A percentile compares a stretch with the other conserved stretches of the same genome.
Conservation (phyloP, 2,888 invertebrate genomes). For the Agriopis marginaria region DNA sequence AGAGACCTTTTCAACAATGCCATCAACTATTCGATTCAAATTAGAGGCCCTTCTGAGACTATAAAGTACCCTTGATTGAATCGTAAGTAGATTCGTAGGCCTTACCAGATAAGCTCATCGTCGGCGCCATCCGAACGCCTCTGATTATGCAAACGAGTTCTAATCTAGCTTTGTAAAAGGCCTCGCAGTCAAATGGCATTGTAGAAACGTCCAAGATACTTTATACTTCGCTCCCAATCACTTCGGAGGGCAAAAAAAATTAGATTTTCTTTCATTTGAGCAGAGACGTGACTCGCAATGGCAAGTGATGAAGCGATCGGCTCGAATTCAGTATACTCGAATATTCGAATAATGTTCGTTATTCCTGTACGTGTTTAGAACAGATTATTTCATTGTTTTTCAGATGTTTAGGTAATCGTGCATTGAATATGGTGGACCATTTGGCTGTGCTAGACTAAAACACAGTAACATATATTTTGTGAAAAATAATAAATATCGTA, state of each 20-base stretch:
- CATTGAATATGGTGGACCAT: slow-evolving; percentile 40
- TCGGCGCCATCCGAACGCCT: slow-evolving; percentile 46
- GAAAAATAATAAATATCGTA: not conserved
- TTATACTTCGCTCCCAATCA: slow-evolving; percentile 70
- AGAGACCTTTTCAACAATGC: slow-evolving; percentile 13
- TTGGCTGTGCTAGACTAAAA: slow-evolving; percentile 2
- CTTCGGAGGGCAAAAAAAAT: slow-evolving; percentile 70
- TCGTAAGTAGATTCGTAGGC: slow-evolving; percentile 48
- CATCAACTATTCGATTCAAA: slow-evolving; percentile 39
- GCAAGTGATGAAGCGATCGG: slow-evolving; percentile 68
- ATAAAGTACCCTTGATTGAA: slow-evolving; percentile 47
- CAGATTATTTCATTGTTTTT: slow-evolving; percentile 62
- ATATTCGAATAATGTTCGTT: slow-evolving; percentile 63
- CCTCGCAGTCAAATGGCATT: slow-evolving; percentile 67
- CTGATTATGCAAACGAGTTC: slow-evolving; percentile 75
- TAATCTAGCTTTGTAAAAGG: slow-evolving; percentile 67
- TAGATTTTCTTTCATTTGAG: slow-evolving; percentile 79
- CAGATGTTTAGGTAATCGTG: slow-evolving; percentile 53
- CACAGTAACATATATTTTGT: not conserved
- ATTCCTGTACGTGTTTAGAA: slow-evolving; percentile 70
- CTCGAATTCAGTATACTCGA: slow-evolving; percentile 54
- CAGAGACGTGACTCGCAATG: slow-evolving; percentile 71
- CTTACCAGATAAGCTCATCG: slow-evolving; percentile 54
- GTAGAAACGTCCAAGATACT: slow-evolving; percentile 63
- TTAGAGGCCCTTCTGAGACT: slow-evolving; percentile 37